Percentiles rank a stretch among this genome's conserved stretches.
These are phyloP conservation scores for Perca fluviatilis DNA, from an alignment of 2,113 vertebrate species.

Conservation along the genomic window DNA sequence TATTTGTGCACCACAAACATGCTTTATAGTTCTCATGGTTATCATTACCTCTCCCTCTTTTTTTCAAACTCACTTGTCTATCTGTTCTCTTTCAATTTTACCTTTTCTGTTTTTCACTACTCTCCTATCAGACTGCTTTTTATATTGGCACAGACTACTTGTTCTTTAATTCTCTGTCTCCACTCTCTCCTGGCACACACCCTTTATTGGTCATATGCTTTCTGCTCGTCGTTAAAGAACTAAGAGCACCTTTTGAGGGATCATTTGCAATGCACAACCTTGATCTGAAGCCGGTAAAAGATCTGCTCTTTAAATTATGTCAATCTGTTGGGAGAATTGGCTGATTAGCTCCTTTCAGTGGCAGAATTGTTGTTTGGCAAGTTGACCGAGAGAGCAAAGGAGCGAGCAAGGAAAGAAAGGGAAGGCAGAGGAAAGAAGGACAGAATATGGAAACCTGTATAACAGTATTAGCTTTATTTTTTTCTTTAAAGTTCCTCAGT, in stretches of 20 bases:
- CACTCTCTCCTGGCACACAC: conserved; percentile 16
- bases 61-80: conserved; percentile 9
- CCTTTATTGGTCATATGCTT: conserved; percentile 19
- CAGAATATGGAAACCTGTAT: background rate
- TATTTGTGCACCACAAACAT: conserved; percentile 26
- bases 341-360: background rate
- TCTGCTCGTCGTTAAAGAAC: conserved; percentile 23
- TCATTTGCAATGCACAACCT: background rate
- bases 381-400: conserved; percentile 19
- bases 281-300: conserved; percentile 28
- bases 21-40: conserved; percentile 34
- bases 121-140: background rate
- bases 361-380: conserved; percentile 24
- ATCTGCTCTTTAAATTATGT: conserved; percentile 21
- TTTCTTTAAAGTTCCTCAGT: conserved; percentile 8
- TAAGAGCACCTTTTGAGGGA: conserved; percentile 1
- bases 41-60: conserved; percentile 15
- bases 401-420: background rate
- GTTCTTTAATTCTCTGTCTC: conserved; percentile 15
- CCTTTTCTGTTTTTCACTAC: conserved; percentile 6
- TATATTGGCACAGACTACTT: background rate
- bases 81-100: conserved; percentile 45
- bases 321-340: conserved; percentile 6
- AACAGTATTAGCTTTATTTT: background rate
- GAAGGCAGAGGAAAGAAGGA: background rate